Evolutionary conservation across 2,113 vertebrate genomes (phyloP).

Genomic region (Apus apus): DNA sequence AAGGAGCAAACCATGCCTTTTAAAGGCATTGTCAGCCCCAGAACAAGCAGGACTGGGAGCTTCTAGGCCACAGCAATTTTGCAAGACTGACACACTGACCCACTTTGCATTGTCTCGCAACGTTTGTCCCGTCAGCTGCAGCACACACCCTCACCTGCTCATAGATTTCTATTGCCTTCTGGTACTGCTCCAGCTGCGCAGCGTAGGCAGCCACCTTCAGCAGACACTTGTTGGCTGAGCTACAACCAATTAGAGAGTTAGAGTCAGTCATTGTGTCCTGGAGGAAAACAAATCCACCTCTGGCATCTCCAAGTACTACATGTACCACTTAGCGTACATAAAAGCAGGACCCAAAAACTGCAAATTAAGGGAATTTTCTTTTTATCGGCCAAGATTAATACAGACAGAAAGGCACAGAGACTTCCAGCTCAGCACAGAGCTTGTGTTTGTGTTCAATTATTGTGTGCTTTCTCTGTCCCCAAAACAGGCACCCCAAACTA

Average conservation of each 20-base stretch:
- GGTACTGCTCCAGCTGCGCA: conserved; percentile 96
- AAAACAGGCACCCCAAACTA: background rate
- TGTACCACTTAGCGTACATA: rapidly evolving
- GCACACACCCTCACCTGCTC: conserved; percentile 85
- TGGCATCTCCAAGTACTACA: background rate
- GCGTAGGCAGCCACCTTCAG: conserved; percentile 95
- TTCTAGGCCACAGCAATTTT: rapidly evolving
- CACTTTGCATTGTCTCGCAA: background rate
- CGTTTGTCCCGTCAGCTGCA: rapidly evolving
- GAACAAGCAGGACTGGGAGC: background rate
- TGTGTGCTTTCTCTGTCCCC: background rate
- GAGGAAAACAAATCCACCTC: rapidly evolving
- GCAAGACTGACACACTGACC: rapidly evolving
- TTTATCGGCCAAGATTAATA: background rate
- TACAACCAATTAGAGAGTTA: conserved; percentile 35
- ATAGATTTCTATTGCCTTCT: conserved; percentile 95
- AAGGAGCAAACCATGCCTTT: background rate
- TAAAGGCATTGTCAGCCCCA: background rate
- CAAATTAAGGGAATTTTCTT: background rate
- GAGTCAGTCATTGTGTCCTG: background rate
- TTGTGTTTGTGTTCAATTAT: background rate
- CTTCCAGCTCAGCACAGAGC: background rate
- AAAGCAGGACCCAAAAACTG: background rate
- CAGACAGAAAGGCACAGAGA: rapidly evolving
- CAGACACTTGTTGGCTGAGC: conserved; percentile 98